These are phyloP conservation scores for Papilio helenus DNA, from an alignment of 1,140 invertebrate species.

Conservation along the genomic window DNA sequence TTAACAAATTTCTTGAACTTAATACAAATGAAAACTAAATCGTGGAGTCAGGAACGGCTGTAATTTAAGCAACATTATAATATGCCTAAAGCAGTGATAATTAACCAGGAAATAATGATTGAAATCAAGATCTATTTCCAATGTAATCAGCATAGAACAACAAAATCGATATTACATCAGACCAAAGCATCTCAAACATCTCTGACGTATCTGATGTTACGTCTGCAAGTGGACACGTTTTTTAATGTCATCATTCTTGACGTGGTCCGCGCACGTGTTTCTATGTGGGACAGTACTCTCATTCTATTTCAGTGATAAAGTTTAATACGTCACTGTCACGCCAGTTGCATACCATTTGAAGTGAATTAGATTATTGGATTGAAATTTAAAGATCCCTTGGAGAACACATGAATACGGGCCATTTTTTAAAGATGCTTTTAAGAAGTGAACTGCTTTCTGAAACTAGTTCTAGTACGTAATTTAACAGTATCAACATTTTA, in stretches of 20 bases:
- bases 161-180: neutral
- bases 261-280: constrained; percentile 26
- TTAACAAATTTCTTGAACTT: neutral
- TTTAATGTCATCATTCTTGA: constrained; percentile 35
- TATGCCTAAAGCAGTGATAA: neutral
- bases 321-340: constrained; percentile 12
- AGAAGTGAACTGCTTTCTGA: too few relatives aligned
- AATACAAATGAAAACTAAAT: neutral
- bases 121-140: neutral
- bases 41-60: neutral
- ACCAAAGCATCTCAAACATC: constrained; percentile 24
- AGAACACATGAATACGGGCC: neutral
- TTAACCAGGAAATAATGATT: neutral
- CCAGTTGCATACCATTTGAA: neutral
- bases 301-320: constrained; percentile 25
- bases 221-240: constrained; percentile 26
- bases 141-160: neutral
- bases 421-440: too few relatives aligned
- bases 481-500: neutral
- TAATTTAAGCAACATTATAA: neutral
- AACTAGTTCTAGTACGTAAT: too few relatives aligned
- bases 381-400: neutral
- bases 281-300: constrained; percentile 24
- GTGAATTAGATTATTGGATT: neutral
- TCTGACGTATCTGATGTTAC: neutral